These are phyloP conservation scores for Drosophila gaucha DNA, from an alignment of 2,888 invertebrate genomes.

Conservation along the genomic window DNA sequence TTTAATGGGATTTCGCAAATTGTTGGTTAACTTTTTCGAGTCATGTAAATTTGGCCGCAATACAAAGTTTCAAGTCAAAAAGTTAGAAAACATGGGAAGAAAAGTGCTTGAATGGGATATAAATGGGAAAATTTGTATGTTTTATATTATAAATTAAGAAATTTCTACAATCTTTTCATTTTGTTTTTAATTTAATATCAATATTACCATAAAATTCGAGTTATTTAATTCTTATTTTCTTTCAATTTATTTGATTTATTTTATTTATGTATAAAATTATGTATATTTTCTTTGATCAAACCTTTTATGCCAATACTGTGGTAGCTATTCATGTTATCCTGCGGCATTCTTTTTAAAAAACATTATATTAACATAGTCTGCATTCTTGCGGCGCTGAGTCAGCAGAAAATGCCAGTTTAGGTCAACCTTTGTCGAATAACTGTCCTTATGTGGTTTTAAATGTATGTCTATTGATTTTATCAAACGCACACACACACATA, in stretches of 20 bases:
- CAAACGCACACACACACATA: conserved; percentile 6
- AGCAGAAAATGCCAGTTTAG: conserved; percentile 26
- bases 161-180: no score
- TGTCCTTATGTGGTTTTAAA: conserved; percentile 53
- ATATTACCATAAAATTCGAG: no score
- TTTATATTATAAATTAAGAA: no score
- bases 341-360: conserved; percentile 1
- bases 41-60: conserved; percentile 18
- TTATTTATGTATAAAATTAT: neutral
- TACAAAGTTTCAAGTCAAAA: conserved; percentile 2
- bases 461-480: conserved; percentile 73
- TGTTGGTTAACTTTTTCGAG: conserved; percentile 32
- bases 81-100: no score
- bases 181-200: no score
- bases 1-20: conserved; percentile 40
- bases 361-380: conserved; percentile 32
- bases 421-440: conserved; percentile 50
- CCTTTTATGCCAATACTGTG: neutral
- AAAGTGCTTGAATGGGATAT: no score
- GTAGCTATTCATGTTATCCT: neutral
- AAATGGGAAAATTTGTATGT: no score
- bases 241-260: no score
- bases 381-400: conserved; percentile 25
- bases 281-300: neutral
- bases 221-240: no score